These are phyloP conservation scores for Drosophila parthenogenetica DNA, from an alignment of 2,888 invertebrate species.

Conservation along the genomic window DNA sequence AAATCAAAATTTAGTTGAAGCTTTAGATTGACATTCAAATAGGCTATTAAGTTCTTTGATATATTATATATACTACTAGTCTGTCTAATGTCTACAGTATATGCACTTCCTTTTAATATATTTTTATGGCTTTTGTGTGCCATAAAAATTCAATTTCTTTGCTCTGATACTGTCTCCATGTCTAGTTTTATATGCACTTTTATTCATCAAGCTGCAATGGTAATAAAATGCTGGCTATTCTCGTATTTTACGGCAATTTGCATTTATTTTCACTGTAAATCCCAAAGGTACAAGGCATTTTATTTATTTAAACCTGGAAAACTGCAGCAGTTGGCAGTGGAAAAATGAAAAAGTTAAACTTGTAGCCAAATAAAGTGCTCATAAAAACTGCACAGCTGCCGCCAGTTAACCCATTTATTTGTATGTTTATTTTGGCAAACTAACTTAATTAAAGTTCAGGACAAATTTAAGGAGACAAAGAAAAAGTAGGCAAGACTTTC, in stretches of 20 bases:
- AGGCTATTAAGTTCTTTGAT: neutral
- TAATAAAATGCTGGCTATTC: constrained; percentile 6
- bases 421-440: too few relatives aligned
- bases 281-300: constrained; percentile 34
- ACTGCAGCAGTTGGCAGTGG: constrained; percentile 28
- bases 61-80: too few relatives aligned
- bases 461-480: neutral
- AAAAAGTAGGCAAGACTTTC: neutral
- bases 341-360: constrained; percentile 12
- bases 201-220: constrained; percentile 4
- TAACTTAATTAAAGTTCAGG: too few relatives aligned
- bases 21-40: neutral
- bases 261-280: constrained; percentile 22
- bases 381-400: neutral
- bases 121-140: neutral
- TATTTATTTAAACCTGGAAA: constrained; percentile 37
- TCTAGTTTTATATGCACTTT: neutral
- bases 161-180: neutral
- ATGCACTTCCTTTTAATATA: too few relatives aligned
- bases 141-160: neutral
- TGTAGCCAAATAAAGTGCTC: neutral
- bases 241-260: constrained; percentile 14
- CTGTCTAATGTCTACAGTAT: too few relatives aligned
- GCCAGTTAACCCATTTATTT: too few relatives aligned
- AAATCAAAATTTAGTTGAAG: constrained; percentile 3